Base-by-base conservation (phyloP, 2,888 invertebrate genomes). In the Luffia ferchaultella region DNA sequence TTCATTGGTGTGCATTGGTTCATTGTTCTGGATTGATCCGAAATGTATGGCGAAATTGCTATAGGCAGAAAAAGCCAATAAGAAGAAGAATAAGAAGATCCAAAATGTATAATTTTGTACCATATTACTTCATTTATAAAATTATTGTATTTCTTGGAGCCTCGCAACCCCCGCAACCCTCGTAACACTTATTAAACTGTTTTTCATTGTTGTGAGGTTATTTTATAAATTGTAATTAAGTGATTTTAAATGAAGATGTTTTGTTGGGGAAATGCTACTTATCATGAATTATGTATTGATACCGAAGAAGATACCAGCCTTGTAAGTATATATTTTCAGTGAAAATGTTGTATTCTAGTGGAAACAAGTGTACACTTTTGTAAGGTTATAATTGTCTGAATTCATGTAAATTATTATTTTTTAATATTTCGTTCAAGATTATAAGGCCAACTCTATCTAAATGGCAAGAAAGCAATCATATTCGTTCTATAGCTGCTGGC, bases 401-500 rank as follows among this genome's bases (percentile, higher is more conserved):
- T 1, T 42, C 40, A 20, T 48, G 53, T 1, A 60, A 62, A 42
- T 18, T 12, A 46, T 46, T 45, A 18, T 16, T 46, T 12, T 46
- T 18, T 45, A 16, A 56, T 52, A 50, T 57, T 12, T 30, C 12
- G 12, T 30, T 71, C 2, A 61, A 92, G 92, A 85, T 90, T 54
- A 77, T 88, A 57, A 82, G 80, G 54, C 90, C 91, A 5, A 84
- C 86, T 51, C 64, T 85, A 54, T 82, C 89, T 52, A 85, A 86
- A 62, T 90, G 90, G 90, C 76, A 78, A 55, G 85, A 85, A 54
- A 87, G 88, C 50, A 73, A 73, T 50, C 74, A 78, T 55, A 73
- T 90, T 1, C 67, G 73, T 46, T 72, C 83, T 50, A 83, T 87
- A 46, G 89, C 92, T 2, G 93, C 96, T 61, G 96, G 97, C 18